Evolutionary conservation across 2,888 invertebrate species (phyloP).

Genomic region (Erynnis tages): DNA sequence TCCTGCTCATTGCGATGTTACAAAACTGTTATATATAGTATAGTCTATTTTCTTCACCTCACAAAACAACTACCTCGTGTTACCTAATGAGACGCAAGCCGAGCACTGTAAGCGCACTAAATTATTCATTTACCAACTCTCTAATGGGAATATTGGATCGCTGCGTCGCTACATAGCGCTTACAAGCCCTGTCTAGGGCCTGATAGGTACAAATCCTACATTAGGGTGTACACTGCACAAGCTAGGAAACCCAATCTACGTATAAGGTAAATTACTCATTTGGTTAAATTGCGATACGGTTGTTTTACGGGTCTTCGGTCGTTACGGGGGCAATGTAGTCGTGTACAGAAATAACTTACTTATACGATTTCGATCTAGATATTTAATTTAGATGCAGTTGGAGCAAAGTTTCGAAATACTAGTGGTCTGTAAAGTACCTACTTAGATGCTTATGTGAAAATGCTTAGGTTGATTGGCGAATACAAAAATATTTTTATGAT

Average conservation of each 20-base stretch:
- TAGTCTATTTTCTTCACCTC: constrained; percentile 35
- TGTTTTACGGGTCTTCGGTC: constrained; percentile 8
- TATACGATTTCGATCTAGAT: too few relatives aligned
- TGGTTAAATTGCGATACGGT: constrained; percentile 33
- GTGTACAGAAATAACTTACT: background rate
- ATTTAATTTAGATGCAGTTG: too few relatives aligned
- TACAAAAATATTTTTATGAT: too few relatives aligned
- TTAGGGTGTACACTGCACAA: constrained; percentile 25
- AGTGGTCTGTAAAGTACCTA: too few relatives aligned
- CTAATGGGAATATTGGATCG: constrained; percentile 61
- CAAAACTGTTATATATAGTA: constrained; percentile 32
- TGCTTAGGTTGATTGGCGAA: too few relatives aligned
- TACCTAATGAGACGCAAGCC: constrained; percentile 26
- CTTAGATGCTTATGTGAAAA: too few relatives aligned
- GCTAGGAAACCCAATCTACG: constrained; percentile 25
- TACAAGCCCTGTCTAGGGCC: constrained; percentile 28
- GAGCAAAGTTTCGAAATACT: too few relatives aligned
- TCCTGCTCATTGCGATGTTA: constrained; percentile 18
- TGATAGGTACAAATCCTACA: constrained; percentile 29
- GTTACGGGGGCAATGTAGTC: constrained; percentile 10
- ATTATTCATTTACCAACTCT: constrained; percentile 37
- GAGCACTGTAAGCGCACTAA: constrained; percentile 30
- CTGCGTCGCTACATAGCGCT: constrained; percentile 28
- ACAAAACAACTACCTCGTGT: constrained; percentile 21
- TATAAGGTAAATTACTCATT: constrained; percentile 37